Base-by-base conservation (phyloP, 2,113 vertebrate species). In the Pygoscelis antarcticus region DNA sequence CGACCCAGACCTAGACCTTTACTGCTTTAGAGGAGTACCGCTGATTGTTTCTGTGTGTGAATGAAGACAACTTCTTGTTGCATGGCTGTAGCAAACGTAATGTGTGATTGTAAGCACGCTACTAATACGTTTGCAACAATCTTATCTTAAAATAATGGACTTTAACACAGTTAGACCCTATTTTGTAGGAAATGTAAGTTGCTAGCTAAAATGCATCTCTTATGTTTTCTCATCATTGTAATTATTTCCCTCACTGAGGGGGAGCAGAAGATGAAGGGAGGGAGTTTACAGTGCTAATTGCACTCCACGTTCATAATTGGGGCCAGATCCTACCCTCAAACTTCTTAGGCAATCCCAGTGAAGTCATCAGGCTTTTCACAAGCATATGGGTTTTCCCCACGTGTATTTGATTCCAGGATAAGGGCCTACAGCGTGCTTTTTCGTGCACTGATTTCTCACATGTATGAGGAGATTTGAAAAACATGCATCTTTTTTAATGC, bases 341-440 rank as follows among this genome's bases (percentile, higher is more conserved):
- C 66, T 79, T 96, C 81, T 90, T 93, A 91, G 75, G 78, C 87
- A 94, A 89, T 70, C 82, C 78, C 71, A 55, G 70, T 96, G 91
- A 96, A 96, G 89, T 96, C 89, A 87, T 77, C 71, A 70, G 74
- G 70, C 77, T 95, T 92, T 93, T 94, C 94, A 79, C 74, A 84
- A 83, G 80, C 95, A 34, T 62, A 55, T 22, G 77, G 60, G 88
- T 89, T 97, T 97, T 92, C 89, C 91, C 89, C 83, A 79, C 2
- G 2, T 81, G 16, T 78, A 58, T 92, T 76, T 89, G 77, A 81
- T 96, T 94, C 70, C 72, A 78, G 94, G 52, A 69, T 87, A 71
- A 91, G 83, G 83, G 36, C 80, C 70, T 82, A 49, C 52, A 44
- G 52, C 14, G 5, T 6, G 9, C 61, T 87, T 92, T 90, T 91